These are phyloP conservation scores for Willowsia nigromaculata DNA, from an alignment of 2,888 invertebrate genomes.

Conservation along the genomic window DNA sequence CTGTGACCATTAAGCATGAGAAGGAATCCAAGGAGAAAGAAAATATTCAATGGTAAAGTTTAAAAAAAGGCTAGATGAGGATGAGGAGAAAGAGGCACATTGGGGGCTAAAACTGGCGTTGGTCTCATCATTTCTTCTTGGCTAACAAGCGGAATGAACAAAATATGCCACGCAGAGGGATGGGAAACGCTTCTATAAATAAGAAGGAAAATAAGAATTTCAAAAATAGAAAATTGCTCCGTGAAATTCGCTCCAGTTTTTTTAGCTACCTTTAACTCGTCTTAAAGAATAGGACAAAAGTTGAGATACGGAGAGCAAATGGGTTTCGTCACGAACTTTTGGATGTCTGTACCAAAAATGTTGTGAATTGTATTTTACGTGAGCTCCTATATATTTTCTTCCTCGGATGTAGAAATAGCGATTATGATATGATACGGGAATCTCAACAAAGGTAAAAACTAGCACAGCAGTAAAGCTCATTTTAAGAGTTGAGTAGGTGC, in stretches of 20 bases:
- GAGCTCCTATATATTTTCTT: not conserved
- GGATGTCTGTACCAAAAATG: too few species aligned
- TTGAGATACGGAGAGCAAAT: not conserved
- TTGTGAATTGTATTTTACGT: not conserved
- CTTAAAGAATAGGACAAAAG: not conserved
- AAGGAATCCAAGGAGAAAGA: not conserved
- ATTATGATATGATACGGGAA: not conserved
- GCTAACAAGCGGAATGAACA: slow-evolving; percentile 27
- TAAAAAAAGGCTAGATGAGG: not conserved
- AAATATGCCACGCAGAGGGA: not conserved
- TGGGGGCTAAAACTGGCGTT: not conserved
- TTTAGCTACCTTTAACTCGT: not conserved
- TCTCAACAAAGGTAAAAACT: not conserved
- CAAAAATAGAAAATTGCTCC: slow-evolving; percentile 32
- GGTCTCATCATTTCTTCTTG: slow-evolving; percentile 21
- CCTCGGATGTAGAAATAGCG: not conserved
- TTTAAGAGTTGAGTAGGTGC: not conserved
- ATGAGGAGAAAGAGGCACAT: not conserved
- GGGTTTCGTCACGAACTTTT: slow-evolving; percentile 23
- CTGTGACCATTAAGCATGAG: slow-evolving; percentile 61
- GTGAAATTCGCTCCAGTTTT: slow-evolving; percentile 49
- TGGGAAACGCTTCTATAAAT: not conserved
- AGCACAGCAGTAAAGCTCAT: not conserved
- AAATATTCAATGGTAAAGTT: slow-evolving; percentile 45
- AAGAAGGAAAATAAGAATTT: slow-evolving; percentile 4